A percentile compares a stretch with the other conserved stretches of the same genome.
Evolutionary conservation across 2,888 invertebrate species (phyloP).

Genomic region (Apodemia mormo): DNA sequence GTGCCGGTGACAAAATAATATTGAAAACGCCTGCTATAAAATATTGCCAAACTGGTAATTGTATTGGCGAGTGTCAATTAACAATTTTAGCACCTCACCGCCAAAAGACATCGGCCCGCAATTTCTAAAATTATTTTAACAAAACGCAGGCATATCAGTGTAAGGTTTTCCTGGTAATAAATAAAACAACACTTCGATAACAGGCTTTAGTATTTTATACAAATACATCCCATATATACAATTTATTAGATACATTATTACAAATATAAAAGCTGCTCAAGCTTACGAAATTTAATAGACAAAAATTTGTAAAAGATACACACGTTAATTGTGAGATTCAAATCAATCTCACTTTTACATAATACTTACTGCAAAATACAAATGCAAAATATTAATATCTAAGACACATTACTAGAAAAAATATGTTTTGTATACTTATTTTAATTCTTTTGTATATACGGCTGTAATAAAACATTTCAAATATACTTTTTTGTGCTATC

Average conservation of each 20-base stretch:
- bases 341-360: background rate
- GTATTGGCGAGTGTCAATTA: too few species aligned
- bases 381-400: slow-evolving; percentile 1
- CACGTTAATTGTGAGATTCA: background rate
- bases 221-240: slow-evolving; percentile 2
- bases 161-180: background rate
- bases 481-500: too few species aligned
- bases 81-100: too few species aligned
- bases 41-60: too few species aligned
- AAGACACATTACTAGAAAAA: background rate
- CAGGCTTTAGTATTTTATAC: background rate
- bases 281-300: background rate
- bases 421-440: background rate
- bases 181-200: slow-evolving; percentile 9
- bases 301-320: background rate
- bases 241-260: background rate
- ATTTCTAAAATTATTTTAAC: too few species aligned
- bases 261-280: background rate
- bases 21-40: too few species aligned
- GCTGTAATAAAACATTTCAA: background rate
- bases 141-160: too few species aligned
- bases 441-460: background rate
- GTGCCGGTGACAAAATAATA: too few species aligned
- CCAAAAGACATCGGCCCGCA: too few species aligned
- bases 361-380: slow-evolving; percentile 1